Evolutionary conservation across 2,888 invertebrate genomes (phyloP), one percentile per base, ranked within the genome.

Genomic region (Leptinotarsa juncta): DNA sequence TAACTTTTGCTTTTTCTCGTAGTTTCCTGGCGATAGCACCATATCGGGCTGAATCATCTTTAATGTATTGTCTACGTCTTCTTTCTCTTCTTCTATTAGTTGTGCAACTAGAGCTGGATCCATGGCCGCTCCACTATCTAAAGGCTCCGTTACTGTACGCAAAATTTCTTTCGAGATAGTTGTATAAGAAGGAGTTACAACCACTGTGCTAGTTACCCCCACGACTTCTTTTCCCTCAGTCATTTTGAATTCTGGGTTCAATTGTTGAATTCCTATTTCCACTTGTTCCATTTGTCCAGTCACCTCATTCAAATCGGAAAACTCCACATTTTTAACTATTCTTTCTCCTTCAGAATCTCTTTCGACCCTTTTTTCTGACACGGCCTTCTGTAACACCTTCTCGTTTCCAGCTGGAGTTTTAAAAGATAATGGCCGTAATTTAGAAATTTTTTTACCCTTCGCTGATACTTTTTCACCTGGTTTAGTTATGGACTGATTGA

Each of bases 21-120:
- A 86, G 67, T 80, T 83, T 20, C 81, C 83, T 7, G 85, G 82
- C 10, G 78, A 76, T 14, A 83, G 75, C 48, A 81, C 78, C 26
- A 87, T 71, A 66, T 86, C 84, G 5, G 86, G 86, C 14, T 87
- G 86, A 49, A 81, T 80, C 72, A 87, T 81, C 71, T 78, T 82
- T 26, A 84, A 70, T 0, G 86, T 84, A 70, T 84, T 85, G 51
- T 85, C 84, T 1, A 87, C 83, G 62, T 87, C 86, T 74, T 83
- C 84, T n/a, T 77, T 84, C 79, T 88, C 87, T 78, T 86, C 86
- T 20, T 82, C 82, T 2, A 88, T 82, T 72, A 88, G 66, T 71
- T 82, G 72, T 15, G 83, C 81, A 18, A 87, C 77, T 75, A 85
- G 81, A 10, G 67, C 78, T 0, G 84, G 82, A 68, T 82, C 81